Percentiles rank a stretch among this genome's conserved stretches.
These are phyloP conservation scores for Camarhynchus parvulus DNA, from an alignment of 2,113 vertebrate species.

Conservation along the genomic window DNA sequence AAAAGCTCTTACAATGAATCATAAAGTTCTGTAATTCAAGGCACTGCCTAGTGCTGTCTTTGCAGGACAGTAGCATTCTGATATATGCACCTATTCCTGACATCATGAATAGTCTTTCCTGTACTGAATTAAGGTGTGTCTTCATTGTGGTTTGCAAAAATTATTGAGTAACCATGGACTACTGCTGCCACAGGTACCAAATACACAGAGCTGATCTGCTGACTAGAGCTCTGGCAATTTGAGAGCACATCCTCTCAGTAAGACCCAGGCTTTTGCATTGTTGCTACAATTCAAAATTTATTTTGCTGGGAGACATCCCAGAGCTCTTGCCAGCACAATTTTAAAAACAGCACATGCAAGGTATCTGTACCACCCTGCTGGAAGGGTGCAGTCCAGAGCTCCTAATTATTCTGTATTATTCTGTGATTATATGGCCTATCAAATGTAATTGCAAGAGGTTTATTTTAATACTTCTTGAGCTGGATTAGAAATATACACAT, in stretches of 20 bases:
- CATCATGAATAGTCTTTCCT: neutral
- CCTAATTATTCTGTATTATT: neutral
- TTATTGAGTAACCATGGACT: neutral
- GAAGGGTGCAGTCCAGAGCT: neutral
- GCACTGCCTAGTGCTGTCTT: neutral
- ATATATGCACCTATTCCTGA: neutral
- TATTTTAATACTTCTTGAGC: neutral
- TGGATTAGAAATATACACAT: neutral
- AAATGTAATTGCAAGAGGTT: neutral
- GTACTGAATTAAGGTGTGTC: neutral
- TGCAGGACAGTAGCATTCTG: neutral
- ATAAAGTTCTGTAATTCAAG: neutral
- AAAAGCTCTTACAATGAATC: neutral
- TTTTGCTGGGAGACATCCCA: neutral
- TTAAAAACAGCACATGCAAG: neutral
- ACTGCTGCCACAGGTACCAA: neutral
- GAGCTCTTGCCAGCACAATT: neutral
- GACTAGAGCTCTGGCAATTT: neutral
- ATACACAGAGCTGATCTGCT: neutral
- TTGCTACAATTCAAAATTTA: neutral
- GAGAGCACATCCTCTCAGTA: neutral
- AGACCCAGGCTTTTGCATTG: neutral
- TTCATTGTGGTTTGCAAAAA: neutral
- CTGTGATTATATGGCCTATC: neutral
- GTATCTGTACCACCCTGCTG: neutral